Base-by-base conservation (phyloP, 2,797 vertebrate genomes). In the Falco peregrinus region DNA sequence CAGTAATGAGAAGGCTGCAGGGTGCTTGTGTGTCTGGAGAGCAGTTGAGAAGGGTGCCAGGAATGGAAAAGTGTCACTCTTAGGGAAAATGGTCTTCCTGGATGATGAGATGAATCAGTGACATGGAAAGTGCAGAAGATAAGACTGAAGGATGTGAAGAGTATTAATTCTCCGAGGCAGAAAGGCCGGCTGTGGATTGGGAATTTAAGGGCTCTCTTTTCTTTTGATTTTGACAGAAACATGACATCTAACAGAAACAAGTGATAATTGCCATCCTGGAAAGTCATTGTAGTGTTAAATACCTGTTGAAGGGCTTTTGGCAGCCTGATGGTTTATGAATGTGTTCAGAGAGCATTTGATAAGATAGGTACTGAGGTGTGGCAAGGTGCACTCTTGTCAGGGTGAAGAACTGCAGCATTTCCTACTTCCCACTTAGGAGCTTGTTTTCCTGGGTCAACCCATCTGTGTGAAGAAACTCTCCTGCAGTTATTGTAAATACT, bases 231-330 rank as follows among this genome's bases (percentile, higher is more conserved):
- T 96, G 89, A 84, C 84, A 90, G 77, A 90, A 93, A 73, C 51
- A 51, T 91, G 82, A 70, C 76, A 60, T 84, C 54, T 87, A 65
- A 76, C 59, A 91, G 85, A 87, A 87, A 17, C 28, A 84, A 84
- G 54, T 50, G 47, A 57, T 89, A 63, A 63, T 4, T 20, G 2
- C 37, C 7, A 33, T 78, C 21, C 67, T 71, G 21, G 20, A 75
- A 80, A 94, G 81, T 71, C 82, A 65, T 2, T 85, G 78, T 83
- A 80, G 61, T 85, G 87, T 89, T 92, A 86, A 90, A 91, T 88
- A 90, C 69, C 84, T 88, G 12, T 87, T 91, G 76, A 92, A 96
- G 59, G 76, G 61, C 54, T 95, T 91, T 91, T 93, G 81, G 65
- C 69, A 81, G 65, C 48, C 57, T 81, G 35, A 41, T 74, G 50